These are phyloP conservation scores for Spinus pinus DNA, from an alignment of 2,797 vertebrate species.

Conservation along the genomic window DNA sequence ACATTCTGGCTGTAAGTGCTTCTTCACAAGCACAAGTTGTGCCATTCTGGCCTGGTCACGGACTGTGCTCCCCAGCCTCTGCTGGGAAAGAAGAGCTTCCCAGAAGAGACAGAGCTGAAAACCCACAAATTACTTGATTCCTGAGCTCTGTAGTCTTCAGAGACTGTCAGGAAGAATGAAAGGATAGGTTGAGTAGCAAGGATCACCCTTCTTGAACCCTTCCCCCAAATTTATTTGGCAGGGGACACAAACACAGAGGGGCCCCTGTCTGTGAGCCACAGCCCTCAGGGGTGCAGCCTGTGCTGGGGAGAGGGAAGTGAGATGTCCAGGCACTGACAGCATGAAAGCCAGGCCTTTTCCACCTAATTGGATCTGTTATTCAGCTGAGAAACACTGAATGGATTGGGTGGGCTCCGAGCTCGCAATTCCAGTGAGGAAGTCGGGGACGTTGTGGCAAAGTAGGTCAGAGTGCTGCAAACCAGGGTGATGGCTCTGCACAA, in stretches of 20 bases:
- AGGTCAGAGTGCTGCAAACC: constrained; percentile 11
- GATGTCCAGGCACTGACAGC: constrained; percentile 9
- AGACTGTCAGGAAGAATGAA: background rate
- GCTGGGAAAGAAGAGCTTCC: background rate
- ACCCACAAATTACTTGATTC: background rate
- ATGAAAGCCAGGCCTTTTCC: constrained; percentile 26
- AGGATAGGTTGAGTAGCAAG: background rate
- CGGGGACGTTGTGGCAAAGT: background rate
- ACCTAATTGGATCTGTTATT: constrained; percentile 48
- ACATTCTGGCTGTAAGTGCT: background rate
- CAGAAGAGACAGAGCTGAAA: background rate
- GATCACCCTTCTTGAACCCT: background rate
- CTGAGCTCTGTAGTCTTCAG: background rate
- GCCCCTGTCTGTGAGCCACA: background rate
- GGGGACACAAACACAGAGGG: background rate
- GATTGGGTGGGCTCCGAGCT: background rate
- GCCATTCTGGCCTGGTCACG: background rate
- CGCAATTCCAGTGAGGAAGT: background rate
- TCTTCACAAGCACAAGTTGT: background rate
- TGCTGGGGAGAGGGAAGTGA: background rate
- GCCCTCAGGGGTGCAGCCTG: rapidly evolving
- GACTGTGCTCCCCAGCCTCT: background rate
- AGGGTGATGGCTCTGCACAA: background rate
- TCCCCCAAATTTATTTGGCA: background rate
- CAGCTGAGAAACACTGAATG: background rate